A percentile compares a stretch with the other conserved stretches of the same genome.
Conservation (phyloP, 2,888 invertebrate species). For the Cryptocephalus moraei region DNA sequence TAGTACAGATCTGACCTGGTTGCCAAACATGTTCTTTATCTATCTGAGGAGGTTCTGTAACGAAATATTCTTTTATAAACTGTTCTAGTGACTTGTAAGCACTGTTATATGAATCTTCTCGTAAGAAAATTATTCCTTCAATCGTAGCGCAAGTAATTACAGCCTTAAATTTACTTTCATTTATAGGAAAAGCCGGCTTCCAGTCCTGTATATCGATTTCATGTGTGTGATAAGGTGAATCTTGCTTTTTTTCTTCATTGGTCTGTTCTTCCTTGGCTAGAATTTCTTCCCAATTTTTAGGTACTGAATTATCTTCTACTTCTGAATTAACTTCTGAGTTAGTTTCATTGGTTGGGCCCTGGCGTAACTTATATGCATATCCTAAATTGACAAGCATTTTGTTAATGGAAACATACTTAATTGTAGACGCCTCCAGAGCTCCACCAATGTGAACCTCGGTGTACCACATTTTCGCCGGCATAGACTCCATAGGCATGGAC, state of each 20-base stretch:
- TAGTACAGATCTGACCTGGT: slow-evolving; percentile 58
- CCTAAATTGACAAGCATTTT: slow-evolving; percentile 56
- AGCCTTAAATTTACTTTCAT: slow-evolving; percentile 45
- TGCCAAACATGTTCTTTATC: slow-evolving; percentile 37
- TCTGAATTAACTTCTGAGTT: no score
- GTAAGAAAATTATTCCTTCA: slow-evolving; percentile 32
- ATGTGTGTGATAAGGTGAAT: slow-evolving; percentile 40
- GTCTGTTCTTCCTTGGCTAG: slow-evolving; percentile 8
- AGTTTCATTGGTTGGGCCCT: no score
- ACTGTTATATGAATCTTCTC: no score
- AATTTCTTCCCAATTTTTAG: slow-evolving; percentile 6
- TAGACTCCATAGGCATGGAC: slow-evolving; percentile 6
- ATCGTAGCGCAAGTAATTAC: slow-evolving; percentile 53
- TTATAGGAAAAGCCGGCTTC: slow-evolving; percentile 47
- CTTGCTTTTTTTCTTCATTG: neutral
- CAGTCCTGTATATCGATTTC: slow-evolving; percentile 41
- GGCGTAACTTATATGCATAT: slow-evolving; percentile 19
- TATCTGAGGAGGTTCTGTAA: neutral
- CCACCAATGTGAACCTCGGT: slow-evolving; percentile 49
- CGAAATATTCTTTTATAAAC: slow-evolving; percentile 22
- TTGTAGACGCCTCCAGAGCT: slow-evolving; percentile 54
- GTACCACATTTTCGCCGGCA: slow-evolving; percentile 31
- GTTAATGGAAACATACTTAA: slow-evolving; percentile 58
- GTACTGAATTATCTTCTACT: neutral
- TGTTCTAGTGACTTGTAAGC: slow-evolving; percentile 25